A percentile compares a stretch with the other conserved stretches of the same genome.
These are phyloP conservation scores for Lampropteryx suffumata DNA, from an alignment of 2,888 invertebrate genomes.

Conservation along the genomic window DNA sequence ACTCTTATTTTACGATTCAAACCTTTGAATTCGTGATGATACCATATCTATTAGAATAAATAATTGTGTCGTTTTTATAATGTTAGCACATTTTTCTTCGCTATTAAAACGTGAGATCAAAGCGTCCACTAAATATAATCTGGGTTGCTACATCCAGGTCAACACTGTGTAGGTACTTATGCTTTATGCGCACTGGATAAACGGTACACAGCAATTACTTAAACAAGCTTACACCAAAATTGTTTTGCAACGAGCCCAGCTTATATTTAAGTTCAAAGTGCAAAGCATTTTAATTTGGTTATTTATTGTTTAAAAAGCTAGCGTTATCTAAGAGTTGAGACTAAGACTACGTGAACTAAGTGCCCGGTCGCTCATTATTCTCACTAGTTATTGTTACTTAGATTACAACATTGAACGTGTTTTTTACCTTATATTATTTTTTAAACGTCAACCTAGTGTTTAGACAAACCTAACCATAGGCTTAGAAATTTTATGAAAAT, in stretches of 20 bases:
- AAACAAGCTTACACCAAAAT: constrained; percentile 26
- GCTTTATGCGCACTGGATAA: constrained; percentile 27
- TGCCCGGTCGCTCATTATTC: too few relatives aligned
- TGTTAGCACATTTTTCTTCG: constrained; percentile 3
- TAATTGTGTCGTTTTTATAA: constrained; percentile 9
- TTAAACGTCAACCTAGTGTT: too few relatives aligned
- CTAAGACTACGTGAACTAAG: too few relatives aligned
- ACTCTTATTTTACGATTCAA: too few relatives aligned
- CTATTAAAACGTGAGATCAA: constrained; percentile 21
- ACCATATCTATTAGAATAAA: background rate
- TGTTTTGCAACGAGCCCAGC: constrained; percentile 24
- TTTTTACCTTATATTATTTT: too few relatives aligned
- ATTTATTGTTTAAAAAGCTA: background rate
- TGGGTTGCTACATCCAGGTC: constrained; percentile 27
- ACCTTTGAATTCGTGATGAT: background rate
- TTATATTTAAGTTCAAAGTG: constrained; percentile 4
- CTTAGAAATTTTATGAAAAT: too few relatives aligned
- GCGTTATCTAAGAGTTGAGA: too few relatives aligned
- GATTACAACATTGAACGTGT: too few relatives aligned
- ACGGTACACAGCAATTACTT: constrained; percentile 34
- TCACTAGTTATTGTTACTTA: too few relatives aligned
- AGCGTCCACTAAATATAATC: constrained; percentile 15
- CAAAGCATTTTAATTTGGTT: background rate
- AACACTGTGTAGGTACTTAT: constrained; percentile 15
- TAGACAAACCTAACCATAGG: too few relatives aligned